Percentiles rank a stretch among this genome's conserved stretches.
Evolutionary conservation across 2,797 vertebrate genomes (phyloP).

Genomic region (Gadopsis bispinosus): DNA sequence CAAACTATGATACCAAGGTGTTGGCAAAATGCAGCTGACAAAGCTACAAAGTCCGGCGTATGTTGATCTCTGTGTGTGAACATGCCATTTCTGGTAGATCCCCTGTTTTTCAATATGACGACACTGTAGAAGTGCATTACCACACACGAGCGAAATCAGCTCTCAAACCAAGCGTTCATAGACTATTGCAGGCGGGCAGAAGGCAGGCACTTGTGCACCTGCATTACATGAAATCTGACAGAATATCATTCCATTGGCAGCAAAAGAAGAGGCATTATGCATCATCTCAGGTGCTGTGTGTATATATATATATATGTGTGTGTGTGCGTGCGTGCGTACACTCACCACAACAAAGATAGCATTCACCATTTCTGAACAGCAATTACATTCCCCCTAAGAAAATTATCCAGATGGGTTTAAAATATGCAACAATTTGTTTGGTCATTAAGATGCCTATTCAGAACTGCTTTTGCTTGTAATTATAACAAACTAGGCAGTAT

Average conservation of each 20-base stretch:
- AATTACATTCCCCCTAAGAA: constrained; percentile 81
- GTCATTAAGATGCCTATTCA: constrained; percentile 82
- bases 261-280: constrained; percentile 28
- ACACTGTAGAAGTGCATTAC: neutral
- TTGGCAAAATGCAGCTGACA: neutral
- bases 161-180: neutral
- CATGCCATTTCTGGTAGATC: neutral
- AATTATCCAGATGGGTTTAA: constrained; percentile 83
- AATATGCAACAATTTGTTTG: constrained; percentile 84
- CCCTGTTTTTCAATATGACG: neutral
- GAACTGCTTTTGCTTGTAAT: constrained; percentile 81
- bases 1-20: neutral
- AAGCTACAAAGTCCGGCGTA: neutral
- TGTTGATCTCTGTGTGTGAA: too few species aligned
- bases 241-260: constrained; percentile 6
- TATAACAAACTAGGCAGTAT: constrained; percentile 76
- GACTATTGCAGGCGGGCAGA: neutral
- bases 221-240: constrained; percentile 24
- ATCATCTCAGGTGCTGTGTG: constrained; percentile 42
- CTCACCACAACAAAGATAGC: constrained; percentile 53
- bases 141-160: neutral
- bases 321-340: neutral
- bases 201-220: constrained; percentile 29
- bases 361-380: constrained; percentile 72
- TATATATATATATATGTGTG: neutral